Evolutionary conservation across 2,797 vertebrate species (phyloP).

Genomic region (Pagetopsis macropterus): DNA sequence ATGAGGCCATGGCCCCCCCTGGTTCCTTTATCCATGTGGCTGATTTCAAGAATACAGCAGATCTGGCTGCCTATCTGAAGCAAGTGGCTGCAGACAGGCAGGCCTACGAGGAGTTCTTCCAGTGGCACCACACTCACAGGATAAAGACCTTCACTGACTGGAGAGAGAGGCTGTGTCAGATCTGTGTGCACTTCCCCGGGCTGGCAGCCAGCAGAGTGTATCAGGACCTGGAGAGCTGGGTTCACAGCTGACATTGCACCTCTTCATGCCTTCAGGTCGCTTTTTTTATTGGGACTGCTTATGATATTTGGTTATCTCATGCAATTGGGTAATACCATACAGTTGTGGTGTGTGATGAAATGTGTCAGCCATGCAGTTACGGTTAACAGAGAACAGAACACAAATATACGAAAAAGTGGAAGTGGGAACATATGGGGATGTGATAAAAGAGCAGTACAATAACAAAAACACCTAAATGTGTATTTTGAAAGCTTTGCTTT

Average conservation of each 20-base stretch:
- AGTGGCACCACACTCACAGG: constrained; percentile 78
- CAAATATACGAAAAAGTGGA: constrained; percentile 1
- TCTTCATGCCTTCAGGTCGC: not conserved
- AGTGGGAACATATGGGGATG: constrained; percentile 5
- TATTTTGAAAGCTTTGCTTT: no score
- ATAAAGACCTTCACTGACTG: constrained; percentile 84
- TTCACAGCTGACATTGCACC: constrained; percentile 36
- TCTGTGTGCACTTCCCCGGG: constrained; percentile 79
- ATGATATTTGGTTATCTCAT: not conserved
- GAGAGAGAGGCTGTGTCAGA: constrained; percentile 87
- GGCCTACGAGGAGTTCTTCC: constrained; percentile 80
- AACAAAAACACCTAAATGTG: no score
- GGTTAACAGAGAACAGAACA: not conserved
- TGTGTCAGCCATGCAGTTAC: not conserved
- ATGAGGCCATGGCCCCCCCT: constrained; percentile 82
- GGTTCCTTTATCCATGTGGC: constrained; percentile 88
- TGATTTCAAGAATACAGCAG: constrained; percentile 82
- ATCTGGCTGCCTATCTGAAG: constrained; percentile 83
- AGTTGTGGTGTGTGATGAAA: not conserved
- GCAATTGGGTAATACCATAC: constrained; percentile 1
- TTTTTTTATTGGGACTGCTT: not conserved
- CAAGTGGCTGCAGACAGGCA: constrained; percentile 76
- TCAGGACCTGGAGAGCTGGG: constrained; percentile 84
- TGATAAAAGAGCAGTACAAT: no score
- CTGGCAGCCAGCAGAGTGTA: constrained; percentile 80